Conservation (phyloP, 2,797 vertebrate species). For the Bufotes viridis region DNA sequence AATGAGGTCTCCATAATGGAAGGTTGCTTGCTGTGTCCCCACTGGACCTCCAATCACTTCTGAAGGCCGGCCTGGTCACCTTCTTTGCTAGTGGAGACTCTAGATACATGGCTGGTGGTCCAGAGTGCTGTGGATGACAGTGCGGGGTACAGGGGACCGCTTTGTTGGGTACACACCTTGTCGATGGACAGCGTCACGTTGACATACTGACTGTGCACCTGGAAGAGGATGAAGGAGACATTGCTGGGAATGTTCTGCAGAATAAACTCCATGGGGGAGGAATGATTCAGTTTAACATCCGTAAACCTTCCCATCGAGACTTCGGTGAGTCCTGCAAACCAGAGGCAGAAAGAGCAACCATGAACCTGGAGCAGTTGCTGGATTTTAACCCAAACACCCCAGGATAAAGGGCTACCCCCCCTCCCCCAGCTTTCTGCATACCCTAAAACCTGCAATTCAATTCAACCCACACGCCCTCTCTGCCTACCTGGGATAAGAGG, state of each 20-base stretch:
- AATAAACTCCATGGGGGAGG: conserved; percentile 80
- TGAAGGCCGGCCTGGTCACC: too few species aligned
- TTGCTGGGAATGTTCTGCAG: conserved; percentile 80
- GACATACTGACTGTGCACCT: conserved; percentile 86
- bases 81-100: too few species aligned
- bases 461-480: too few species aligned
- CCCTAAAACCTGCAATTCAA: too few species aligned
- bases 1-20: too few species aligned
- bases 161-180: conserved; percentile 73
- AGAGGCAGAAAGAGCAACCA: neutral
- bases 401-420: too few species aligned
- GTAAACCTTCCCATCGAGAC: conserved; percentile 87
- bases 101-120: too few species aligned
- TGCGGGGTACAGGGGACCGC: neutral
- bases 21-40: too few species aligned
- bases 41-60: too few species aligned
- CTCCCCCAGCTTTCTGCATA: too few species aligned
- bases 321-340: conserved; percentile 79
- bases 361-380: neutral
- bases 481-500: too few species aligned
- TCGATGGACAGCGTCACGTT: conserved; percentile 86
- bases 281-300: conserved; percentile 80
- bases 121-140: neutral
- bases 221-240: conserved; percentile 83
- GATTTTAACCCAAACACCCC: too few species aligned